Evolutionary conservation across 2,113 vertebrate species (phyloP).

Genomic region (Emberiza fucata): DNA sequence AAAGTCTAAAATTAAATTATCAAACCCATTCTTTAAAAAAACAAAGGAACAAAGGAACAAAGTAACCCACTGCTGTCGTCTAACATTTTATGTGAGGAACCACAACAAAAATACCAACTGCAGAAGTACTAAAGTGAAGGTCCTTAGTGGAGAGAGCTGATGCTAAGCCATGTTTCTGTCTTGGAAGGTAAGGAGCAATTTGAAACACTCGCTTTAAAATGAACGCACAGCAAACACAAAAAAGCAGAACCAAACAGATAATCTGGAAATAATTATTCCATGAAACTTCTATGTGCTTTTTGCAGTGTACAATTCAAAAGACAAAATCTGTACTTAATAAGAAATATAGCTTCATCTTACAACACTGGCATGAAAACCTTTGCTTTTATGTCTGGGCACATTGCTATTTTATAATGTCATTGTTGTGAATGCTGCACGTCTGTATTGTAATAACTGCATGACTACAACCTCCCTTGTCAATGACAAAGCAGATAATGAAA

Average conservation of each 20-base stretch:
- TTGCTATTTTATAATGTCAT: not conserved
- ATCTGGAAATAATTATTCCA: not conserved
- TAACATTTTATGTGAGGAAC: not conserved
- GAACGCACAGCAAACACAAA: not conserved
- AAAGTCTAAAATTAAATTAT: constrained; percentile 68
- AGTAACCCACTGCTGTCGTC: not conserved
- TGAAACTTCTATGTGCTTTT: not conserved
- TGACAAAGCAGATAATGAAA: not conserved
- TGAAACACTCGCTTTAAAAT: not conserved
- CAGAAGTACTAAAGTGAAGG: not conserved
- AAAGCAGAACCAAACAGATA: not conserved
- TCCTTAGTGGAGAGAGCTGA: not conserved
- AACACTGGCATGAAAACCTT: not conserved
- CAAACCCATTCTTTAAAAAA: constrained; percentile 23
- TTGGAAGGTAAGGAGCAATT: constrained; percentile 63
- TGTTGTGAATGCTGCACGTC: not conserved
- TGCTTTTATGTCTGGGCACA: not conserved
- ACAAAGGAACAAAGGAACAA: not conserved
- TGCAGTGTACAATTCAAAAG: not conserved
- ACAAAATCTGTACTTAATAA: not conserved
- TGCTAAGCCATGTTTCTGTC: constrained; percentile 66
- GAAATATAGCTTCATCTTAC: not conserved
- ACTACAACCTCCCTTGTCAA: not conserved
- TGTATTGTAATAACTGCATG: not conserved
- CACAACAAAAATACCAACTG: not conserved